phyloP scores from a whole-genome alignment of 1,140 invertebrate species.

The Aleiodes sp. region DNA sequence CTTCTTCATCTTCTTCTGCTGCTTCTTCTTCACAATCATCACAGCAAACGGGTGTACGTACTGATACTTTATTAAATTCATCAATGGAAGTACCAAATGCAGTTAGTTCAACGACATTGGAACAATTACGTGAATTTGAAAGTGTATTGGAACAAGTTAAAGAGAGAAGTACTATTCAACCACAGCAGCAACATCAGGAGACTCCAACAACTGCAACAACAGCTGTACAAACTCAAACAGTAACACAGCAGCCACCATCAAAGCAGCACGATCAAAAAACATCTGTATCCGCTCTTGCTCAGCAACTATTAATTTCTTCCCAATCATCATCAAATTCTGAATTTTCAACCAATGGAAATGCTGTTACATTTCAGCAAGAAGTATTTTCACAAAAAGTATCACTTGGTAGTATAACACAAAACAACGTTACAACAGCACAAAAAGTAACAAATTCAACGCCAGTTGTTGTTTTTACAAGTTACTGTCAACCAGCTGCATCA shows the following conservation, averaged over 20 bases:
- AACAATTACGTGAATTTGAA: constrained; percentile 83
- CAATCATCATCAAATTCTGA: constrained; percentile 49
- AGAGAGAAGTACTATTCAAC: constrained; percentile 74
- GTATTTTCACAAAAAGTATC: constrained; percentile 61
- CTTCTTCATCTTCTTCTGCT: too few species aligned
- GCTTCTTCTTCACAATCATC: constrained; percentile 21
- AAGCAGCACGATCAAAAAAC: constrained; percentile 49
- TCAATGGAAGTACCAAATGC: constrained; percentile 62
- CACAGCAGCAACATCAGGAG: constrained; percentile 50
- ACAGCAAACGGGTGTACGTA: constrained; percentile 43
- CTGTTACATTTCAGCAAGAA: constrained; percentile 55
- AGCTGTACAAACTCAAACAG: constrained; percentile 59
- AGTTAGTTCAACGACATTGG: constrained; percentile 72
- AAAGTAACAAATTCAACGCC: constrained; percentile 67
- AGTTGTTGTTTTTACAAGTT: constrained; percentile 71
- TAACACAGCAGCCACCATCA: constrained; percentile 47
- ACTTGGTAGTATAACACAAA: constrained; percentile 65
- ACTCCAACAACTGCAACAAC: constrained; percentile 45
- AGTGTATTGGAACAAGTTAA: constrained; percentile 84
- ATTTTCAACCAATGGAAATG: constrained; percentile 53
- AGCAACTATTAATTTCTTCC: constrained; percentile 56
- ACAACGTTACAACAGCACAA: constrained; percentile 40
- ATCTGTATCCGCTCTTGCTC: constrained; percentile 50
- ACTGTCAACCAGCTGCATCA: constrained; percentile 71
- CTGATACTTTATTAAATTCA: constrained; percentile 59